Conservation (phyloP, 2,797 vertebrate genomes). For the Spondyliosoma cantharus region DNA sequence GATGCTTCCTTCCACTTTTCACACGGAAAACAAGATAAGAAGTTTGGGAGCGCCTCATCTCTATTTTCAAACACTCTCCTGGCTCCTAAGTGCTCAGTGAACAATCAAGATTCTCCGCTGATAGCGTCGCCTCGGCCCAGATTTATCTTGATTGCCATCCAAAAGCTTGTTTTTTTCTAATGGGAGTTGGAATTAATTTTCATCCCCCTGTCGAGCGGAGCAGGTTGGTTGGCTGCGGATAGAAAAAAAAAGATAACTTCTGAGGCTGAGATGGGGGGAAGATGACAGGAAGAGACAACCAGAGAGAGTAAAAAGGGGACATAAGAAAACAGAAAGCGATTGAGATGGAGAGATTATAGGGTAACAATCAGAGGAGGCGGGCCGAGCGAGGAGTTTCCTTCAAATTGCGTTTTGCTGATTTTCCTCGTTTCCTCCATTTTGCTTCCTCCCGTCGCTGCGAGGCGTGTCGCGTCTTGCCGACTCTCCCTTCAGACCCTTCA, state of each 20-base stretch:
- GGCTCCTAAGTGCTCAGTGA: constrained; percentile 52
- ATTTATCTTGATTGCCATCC: constrained; percentile 70
- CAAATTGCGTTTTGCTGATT: constrained; percentile 27
- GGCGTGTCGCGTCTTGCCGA: constrained; percentile 18
- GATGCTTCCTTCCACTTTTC: constrained; percentile 59
- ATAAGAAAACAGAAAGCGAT: constrained; percentile 15
- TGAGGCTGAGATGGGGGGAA: constrained; percentile 29
- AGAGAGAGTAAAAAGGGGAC: constrained; percentile 22
- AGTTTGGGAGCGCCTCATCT: constrained; percentile 64
- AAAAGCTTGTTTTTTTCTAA: constrained; percentile 64
- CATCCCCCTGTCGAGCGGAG: constrained; percentile 24
- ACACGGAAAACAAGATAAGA: constrained; percentile 64
- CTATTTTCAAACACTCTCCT: constrained; percentile 70
- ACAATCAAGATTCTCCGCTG: constrained; percentile 63
- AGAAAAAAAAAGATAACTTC: not conserved
- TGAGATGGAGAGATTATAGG: constrained; percentile 53
- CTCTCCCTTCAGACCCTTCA: constrained; percentile 25
- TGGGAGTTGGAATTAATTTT: constrained; percentile 58
- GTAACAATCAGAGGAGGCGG: constrained; percentile 30
- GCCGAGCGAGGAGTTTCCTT: constrained; percentile 23
- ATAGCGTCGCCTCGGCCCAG: constrained; percentile 44
- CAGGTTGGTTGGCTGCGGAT: constrained; percentile 24
- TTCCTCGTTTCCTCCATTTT: constrained; percentile 29
- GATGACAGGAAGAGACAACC: constrained; percentile 22
- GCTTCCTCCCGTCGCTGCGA: not conserved